Evolutionary conservation across 2,113 vertebrate species (phyloP).

Genomic region (Odocoileus virginianus): DNA sequence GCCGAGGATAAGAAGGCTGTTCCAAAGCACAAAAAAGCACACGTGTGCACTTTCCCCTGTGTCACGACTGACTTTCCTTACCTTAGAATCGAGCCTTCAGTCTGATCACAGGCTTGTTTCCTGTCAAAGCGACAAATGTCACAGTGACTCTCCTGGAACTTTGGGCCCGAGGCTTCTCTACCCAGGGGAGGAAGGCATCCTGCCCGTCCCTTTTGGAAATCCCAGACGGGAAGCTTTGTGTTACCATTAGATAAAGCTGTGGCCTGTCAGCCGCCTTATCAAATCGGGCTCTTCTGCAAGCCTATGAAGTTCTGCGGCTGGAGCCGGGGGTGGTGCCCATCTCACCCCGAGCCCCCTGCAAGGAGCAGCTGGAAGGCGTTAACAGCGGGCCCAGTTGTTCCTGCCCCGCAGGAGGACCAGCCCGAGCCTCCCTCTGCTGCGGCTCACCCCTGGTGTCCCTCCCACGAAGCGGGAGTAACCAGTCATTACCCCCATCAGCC

Average conservation of each 20-base stretch:
- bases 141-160: fast-evolving
- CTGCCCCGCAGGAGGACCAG: fast-evolving
- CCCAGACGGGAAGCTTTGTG: neutral
- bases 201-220: neutral
- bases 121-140: neutral
- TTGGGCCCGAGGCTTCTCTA: neutral
- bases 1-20: neutral
- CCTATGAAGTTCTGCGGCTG: fast-evolving
- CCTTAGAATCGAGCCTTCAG: neutral
- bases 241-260: neutral
- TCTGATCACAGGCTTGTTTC: neutral
- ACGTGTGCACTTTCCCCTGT: fast-evolving
- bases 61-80: neutral
- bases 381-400: neutral
- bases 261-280: neutral
- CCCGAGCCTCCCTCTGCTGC: neutral
- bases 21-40: too few relatives aligned
- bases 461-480: neutral
- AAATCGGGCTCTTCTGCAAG: neutral
- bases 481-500: neutral
- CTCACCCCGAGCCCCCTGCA: neutral
- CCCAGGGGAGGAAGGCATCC: neutral
- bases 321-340: neutral
- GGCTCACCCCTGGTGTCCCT: neutral
- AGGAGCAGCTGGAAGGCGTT: neutral